Percentiles rank a stretch among this genome's conserved stretches.
These are phyloP conservation scores for Notothenia rossii DNA, from an alignment of 2,113 vertebrate genomes.

Conservation along the genomic window DNA sequence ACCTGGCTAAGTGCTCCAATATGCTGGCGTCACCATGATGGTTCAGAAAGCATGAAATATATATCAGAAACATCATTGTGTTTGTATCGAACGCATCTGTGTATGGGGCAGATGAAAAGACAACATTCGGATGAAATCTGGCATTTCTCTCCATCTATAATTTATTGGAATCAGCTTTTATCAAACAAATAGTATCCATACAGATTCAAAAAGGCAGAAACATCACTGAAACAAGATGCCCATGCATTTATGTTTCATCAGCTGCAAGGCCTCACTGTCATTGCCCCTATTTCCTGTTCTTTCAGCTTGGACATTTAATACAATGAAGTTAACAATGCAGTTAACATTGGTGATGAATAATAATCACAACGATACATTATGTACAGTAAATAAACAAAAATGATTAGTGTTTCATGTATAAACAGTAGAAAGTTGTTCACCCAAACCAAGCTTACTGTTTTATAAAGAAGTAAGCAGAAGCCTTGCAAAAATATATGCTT, in stretches of 20 bases:
- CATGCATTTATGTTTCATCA: conserved; percentile 57
- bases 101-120: conserved; percentile 41
- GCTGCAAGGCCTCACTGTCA: conserved; percentile 53
- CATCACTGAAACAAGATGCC: conserved; percentile 65
- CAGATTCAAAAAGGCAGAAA: conserved; percentile 70
- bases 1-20: conserved; percentile 72
- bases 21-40: conserved; percentile 62
- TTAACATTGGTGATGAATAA: conserved; percentile 32
- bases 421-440: conserved; percentile 59
- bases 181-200: conserved; percentile 68
- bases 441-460: conserved; percentile 25
- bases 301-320: conserved; percentile 33
- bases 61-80: conserved; percentile 50
- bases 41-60: conserved; percentile 69
- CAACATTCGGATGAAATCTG: conserved; percentile 48
- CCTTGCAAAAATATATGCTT: conserved; percentile 69
- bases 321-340: conserved; percentile 33
- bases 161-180: conserved; percentile 80
- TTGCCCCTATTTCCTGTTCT: conserved; percentile 23
- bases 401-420: conserved; percentile 21
- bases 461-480: conserved; percentile 51
- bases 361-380: conserved; percentile 43
- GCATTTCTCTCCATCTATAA: conserved; percentile 67
- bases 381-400: conserved; percentile 42
- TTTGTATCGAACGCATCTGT: conserved; percentile 45